Base-by-base conservation (phyloP, 2,113 vertebrate genomes). In the Seriola rivoliana region DNA sequence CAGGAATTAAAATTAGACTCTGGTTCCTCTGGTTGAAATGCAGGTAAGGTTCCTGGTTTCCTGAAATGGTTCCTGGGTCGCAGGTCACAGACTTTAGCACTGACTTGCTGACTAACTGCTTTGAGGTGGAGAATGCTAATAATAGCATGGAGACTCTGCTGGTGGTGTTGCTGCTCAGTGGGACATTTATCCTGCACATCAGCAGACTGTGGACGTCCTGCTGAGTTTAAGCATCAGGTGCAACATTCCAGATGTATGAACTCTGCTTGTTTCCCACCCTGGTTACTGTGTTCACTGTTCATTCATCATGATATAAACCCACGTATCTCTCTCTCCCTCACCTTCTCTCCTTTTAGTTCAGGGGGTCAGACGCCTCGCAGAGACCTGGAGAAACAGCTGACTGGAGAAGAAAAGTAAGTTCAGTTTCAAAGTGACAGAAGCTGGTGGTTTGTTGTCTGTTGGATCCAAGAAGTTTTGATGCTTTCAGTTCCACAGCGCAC, bases 311-410 rank as follows among this genome's bases (percentile, higher is more conserved):
- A 70, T 54, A 4, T 29, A 32, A 32, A 57, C 38, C 55, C 46
- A 16, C 3, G 34, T 68, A 8, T 19, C 1, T 67, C 6, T 50
- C 1, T 59, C 19, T 89, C 19, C 91, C 78, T 88, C 54, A 42
- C 62, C 17, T 85, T 25, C 16, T 21, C 13, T 58, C 59, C 21
- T 14, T 0, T 10, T 75, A 99, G 98, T 55, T 97, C 97, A 11
- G 98, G 97, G 64, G 98, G 98, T 59, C 98, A 99, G 94, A 99
- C 98, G 52, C 98, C 98, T 8, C 97, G 98, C 21, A 96, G 98
- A 78, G 98, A 99, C 87, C 92, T 99, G 93, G 98, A 99, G 84
- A 99, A 99, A 63, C 98, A 99, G 91, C 93, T 99, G 81, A 99
- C 97, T 1, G 98, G 98, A 88, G 97, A 99, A 68, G 98, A 99